These are phyloP conservation scores for Criorhina ranunculi DNA, from an alignment of 2,888 invertebrate genomes.

Conservation along the genomic window DNA sequence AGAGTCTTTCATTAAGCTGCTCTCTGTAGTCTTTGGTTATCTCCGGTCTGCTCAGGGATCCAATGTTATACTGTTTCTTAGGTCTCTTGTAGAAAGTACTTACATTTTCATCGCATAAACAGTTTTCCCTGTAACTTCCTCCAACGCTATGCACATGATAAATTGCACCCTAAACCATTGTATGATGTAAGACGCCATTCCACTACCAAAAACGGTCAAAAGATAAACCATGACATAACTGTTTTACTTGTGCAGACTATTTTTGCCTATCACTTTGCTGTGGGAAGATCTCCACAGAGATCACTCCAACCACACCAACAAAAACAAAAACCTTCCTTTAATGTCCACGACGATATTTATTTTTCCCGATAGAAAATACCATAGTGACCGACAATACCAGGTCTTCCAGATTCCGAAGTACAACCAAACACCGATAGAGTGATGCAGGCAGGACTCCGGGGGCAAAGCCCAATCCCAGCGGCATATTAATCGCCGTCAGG, in stretches of 20 bases:
- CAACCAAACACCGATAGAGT: conserved; percentile 15
- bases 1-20: too few species aligned
- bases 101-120: too few species aligned
- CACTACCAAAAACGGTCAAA: neutral
- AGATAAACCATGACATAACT: neutral
- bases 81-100: too few species aligned
- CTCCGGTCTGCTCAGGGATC: too few species aligned
- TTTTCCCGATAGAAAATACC: conserved; percentile 18
- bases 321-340: neutral
- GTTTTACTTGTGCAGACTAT: neutral
- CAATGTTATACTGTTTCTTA: too few species aligned
- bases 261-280: conserved; percentile 21
- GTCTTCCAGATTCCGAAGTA: neutral
- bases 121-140: neutral
- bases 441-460: conserved; percentile 50
- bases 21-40: too few species aligned
- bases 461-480: conserved; percentile 32
- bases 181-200: conserved; percentile 7
- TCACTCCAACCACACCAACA: neutral
- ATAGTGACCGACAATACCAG: neutral
- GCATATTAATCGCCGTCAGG: conserved; percentile 42
- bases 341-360: conserved; percentile 2
- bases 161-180: neutral
- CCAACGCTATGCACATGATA: neutral
- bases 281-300: conserved; percentile 2